Evolutionary conservation across 1,140 invertebrate species (phyloP).

Genomic region (Aleiodes sp.): DNA sequence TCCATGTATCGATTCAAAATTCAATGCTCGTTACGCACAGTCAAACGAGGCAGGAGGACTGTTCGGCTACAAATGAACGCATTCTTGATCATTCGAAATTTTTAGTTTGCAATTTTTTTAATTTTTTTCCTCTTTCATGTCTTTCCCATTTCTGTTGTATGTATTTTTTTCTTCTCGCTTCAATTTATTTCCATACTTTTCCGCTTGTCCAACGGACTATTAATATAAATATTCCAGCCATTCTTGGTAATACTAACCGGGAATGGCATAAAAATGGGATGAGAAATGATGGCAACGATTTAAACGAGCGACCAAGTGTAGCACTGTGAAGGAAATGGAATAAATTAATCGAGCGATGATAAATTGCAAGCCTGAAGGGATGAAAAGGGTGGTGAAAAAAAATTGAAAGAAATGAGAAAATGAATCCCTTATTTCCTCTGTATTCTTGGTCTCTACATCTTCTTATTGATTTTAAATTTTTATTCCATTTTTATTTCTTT

Average conservation of each 20-base stretch:
- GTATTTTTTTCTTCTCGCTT: not conserved
- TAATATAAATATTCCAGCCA: not conserved
- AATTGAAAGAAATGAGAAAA: not conserved
- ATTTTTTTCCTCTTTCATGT: not conserved
- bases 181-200: not conserved
- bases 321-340: slow-evolving; percentile 39
- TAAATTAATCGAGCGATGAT: slow-evolving; percentile 56
- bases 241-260: not conserved
- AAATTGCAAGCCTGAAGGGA: slow-evolving; percentile 43
- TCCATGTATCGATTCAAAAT: slow-evolving; percentile 39
- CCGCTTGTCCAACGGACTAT: not conserved
- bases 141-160: not conserved
- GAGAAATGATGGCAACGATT: not conserved
- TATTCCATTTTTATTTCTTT: too few relatives aligned
- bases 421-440: not conserved
- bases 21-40: slow-evolving; percentile 34
- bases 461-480: slow-evolving; percentile 8
- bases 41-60: not conserved
- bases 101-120: not conserved
- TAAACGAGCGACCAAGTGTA: slow-evolving; percentile 6
- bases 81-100: slow-evolving; percentile 7
- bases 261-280: not conserved
- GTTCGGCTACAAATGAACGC: slow-evolving; percentile 9
- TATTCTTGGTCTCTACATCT: not conserved
- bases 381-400: not conserved